Evolutionary conservation across 2,797 vertebrate genomes (phyloP).

Genomic region (Meriones psammophilus): DNA sequence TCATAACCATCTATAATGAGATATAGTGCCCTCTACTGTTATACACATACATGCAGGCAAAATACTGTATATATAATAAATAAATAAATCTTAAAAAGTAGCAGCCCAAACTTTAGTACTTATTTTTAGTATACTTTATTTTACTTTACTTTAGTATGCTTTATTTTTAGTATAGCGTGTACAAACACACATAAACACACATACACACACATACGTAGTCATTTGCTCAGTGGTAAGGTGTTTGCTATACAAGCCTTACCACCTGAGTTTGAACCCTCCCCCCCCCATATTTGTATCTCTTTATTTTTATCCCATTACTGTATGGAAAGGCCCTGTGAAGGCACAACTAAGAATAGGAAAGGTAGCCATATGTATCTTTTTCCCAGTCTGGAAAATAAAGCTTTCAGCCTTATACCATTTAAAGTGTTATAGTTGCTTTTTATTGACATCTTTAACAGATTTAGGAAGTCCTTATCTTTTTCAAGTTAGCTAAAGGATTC

Average conservation of each 20-base stretch:
- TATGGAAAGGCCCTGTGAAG: background rate
- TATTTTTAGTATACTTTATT: too few species aligned
- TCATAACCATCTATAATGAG: too few species aligned
- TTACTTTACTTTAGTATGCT: background rate
- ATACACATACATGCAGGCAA: too few species aligned
- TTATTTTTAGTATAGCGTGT: background rate
- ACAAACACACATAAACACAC: background rate
- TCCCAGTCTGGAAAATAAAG: background rate
- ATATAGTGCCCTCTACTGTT: too few species aligned
- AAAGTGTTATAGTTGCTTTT: background rate
- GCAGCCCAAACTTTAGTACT: background rate
- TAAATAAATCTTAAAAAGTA: background rate
- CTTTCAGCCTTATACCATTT: background rate
- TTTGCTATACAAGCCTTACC: too few species aligned
- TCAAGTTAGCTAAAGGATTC: background rate
- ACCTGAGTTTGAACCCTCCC: background rate
- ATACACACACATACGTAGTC: background rate
- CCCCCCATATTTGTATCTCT: background rate
- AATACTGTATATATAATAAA: too few species aligned
- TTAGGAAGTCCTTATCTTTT: background rate
- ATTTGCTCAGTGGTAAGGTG: background rate
- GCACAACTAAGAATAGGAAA: background rate
- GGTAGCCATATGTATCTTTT: background rate
- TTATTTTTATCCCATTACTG: background rate
- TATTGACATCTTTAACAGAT: background rate